Conservation (phyloP, 2,797 vertebrate genomes). For the Malacoraja senta region DNA sequence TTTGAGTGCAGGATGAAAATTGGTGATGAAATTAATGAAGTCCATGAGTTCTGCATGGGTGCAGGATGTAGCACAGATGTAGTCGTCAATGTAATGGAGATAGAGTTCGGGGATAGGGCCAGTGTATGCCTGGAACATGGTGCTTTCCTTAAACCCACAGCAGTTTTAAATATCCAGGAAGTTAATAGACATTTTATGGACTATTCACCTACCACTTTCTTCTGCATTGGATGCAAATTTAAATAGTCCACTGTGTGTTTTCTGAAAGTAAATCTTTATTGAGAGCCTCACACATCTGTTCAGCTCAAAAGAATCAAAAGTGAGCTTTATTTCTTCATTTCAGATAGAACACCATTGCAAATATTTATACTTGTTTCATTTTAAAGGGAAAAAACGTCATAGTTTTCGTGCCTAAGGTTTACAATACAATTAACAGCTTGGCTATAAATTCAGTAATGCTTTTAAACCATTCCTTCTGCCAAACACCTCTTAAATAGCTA, state of each 20-base stretch:
- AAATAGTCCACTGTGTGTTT: slow-evolving; percentile 14
- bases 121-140: no score
- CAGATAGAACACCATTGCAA: not conserved
- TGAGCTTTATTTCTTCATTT: not conserved
- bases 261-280: slow-evolving; percentile 36
- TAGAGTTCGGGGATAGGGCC: no score
- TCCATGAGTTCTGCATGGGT: no score
- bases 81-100: no score
- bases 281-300: slow-evolving; percentile 31
- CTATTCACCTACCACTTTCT: slow-evolving; percentile 6
- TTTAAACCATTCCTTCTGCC: slow-evolving; percentile 20
- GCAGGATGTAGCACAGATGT: no score
- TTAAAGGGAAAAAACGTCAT: slow-evolving; percentile 22
- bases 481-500: slow-evolving; percentile 38
- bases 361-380: slow-evolving; percentile 33
- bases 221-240: not conserved
- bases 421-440: slow-evolving; percentile 34
- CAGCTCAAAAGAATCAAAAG: slow-evolving; percentile 8
- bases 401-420: slow-evolving; percentile 12
- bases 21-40: no score
- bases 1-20: no score
- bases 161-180: slow-evolving; percentile 33
- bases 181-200: slow-evolving; percentile 31
- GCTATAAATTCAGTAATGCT: slow-evolving; percentile 29
- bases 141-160: not conserved